Percentiles rank a stretch among this genome's conserved stretches.
Evolutionary conservation across 2,888 invertebrate species (phyloP).

Genomic region (Calliopum simillimum): DNA sequence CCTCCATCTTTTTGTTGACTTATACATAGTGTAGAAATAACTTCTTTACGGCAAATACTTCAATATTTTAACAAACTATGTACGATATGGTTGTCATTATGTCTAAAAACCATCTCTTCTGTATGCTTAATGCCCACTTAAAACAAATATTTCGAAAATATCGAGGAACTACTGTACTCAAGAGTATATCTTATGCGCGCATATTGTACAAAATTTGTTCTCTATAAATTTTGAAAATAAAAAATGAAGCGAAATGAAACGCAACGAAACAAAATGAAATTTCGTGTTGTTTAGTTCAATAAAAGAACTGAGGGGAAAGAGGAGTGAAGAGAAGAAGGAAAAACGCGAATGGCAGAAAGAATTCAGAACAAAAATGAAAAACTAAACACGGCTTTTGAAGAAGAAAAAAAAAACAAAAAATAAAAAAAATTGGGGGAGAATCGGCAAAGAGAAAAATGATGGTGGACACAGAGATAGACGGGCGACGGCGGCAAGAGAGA

Average conservation of each 20-base stretch:
- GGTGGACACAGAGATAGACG: not conserved
- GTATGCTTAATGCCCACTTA: too few species aligned
- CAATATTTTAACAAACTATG: too few species aligned
- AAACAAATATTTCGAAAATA: too few species aligned
- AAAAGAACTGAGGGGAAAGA: not conserved
- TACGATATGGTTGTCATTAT: too few species aligned
- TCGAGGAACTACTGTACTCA: constrained; percentile 22
- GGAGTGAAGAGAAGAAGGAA: not conserved
- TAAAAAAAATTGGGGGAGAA: constrained; percentile 63
- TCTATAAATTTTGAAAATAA: constrained; percentile 58
- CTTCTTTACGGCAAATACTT: too few species aligned
- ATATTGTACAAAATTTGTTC: constrained; percentile 63
- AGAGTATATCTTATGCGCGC: constrained; percentile 47
- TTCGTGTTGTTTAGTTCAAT: constrained; percentile 43
- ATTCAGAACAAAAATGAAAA: constrained; percentile 8
- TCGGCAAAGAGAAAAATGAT: not conserved
- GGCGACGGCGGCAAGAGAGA: constrained; percentile 54
- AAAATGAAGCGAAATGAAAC: constrained; percentile 33
- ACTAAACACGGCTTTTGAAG: constrained; percentile 35
- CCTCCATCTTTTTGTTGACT: too few species aligned
- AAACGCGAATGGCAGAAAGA: constrained; percentile 4
- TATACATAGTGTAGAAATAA: too few species aligned
- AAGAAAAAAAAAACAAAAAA: constrained; percentile 63
- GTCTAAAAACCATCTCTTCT: too few species aligned
- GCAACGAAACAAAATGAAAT: constrained; percentile 43